phyloP scores from a whole-genome alignment of 2,797 vertebrate genomes.

The Acanthis flammea region DNA sequence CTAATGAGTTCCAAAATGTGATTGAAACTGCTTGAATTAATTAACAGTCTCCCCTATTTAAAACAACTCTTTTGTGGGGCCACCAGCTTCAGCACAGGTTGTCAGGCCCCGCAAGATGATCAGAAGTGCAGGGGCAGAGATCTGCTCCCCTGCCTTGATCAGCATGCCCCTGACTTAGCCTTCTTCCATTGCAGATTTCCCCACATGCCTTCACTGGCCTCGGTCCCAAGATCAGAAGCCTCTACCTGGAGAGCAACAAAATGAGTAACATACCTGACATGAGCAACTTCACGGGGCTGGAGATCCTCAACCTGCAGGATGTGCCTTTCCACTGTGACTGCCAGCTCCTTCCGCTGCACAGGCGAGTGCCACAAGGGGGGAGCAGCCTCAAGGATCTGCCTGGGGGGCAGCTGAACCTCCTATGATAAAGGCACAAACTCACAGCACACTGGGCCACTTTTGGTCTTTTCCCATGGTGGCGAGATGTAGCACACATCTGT shows the following conservation, averaged over 20 bases:
- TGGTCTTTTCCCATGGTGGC: rapidly evolving
- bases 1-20: neutral
- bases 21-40: neutral
- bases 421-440: neutral
- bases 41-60: neutral
- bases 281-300: constrained; percentile 78
- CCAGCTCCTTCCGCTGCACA: constrained; percentile 83
- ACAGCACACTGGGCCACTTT: neutral
- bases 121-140: neutral
- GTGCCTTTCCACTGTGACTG: constrained; percentile 92
- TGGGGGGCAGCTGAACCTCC: neutral
- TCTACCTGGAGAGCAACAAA: constrained; percentile 88
- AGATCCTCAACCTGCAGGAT: constrained; percentile 88
- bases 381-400: neutral
- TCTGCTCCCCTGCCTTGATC: neutral
- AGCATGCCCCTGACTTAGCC: neutral
- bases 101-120: neutral
- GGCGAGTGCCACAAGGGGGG: constrained; percentile 62
- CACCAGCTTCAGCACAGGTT: rapidly evolving
- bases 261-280: constrained; percentile 83
- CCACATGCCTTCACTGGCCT: constrained; percentile 83
- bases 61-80: neutral
- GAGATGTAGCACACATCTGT: rapidly evolving
- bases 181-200: constrained; percentile 77
- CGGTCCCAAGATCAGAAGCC: constrained; percentile 80